phyloP scores from a whole-genome alignment of 2,797 vertebrate species.

The Microhierax caerulescens region DNA sequence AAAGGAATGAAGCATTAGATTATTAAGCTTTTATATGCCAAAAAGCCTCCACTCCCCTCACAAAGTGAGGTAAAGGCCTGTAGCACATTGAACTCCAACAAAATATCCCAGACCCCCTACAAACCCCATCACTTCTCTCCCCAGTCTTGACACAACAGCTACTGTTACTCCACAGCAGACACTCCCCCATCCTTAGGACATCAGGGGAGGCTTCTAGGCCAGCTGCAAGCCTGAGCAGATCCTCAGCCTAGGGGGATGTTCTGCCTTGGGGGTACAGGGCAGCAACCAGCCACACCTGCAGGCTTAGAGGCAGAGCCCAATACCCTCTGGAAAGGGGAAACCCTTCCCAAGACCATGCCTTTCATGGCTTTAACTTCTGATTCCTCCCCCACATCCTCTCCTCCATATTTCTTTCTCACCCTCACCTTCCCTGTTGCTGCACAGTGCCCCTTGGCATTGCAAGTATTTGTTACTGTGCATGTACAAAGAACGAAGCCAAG shows the following conservation, averaged over 20 bases:
- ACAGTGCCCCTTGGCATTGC: not conserved
- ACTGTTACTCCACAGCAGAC: not conserved
- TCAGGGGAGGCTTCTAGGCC: not conserved
- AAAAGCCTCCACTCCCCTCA: not conserved
- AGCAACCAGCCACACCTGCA: not conserved
- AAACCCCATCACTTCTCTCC: not conserved
- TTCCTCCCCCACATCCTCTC: not conserved
- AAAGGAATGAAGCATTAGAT: not conserved
- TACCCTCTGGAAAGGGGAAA: not conserved
- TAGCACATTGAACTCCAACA: not conserved
- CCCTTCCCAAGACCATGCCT: not conserved
- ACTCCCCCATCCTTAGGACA: not conserved
- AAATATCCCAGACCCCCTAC: not conserved
- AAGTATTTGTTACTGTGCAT: not conserved
- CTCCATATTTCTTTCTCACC: not conserved
- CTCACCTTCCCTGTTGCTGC: not conserved
- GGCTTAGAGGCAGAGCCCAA: not conserved
- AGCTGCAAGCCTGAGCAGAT: not conserved
- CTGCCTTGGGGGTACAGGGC: rapidly evolving
- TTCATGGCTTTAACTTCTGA: not conserved
- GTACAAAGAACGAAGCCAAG: not conserved
- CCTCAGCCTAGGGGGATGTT: not conserved
- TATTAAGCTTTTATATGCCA: not conserved
- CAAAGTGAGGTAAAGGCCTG: not conserved
- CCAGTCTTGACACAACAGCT: not conserved